Conservation (phyloP, 2,113 vertebrate genomes). For the Nothobranchius kuhntae region DNA sequence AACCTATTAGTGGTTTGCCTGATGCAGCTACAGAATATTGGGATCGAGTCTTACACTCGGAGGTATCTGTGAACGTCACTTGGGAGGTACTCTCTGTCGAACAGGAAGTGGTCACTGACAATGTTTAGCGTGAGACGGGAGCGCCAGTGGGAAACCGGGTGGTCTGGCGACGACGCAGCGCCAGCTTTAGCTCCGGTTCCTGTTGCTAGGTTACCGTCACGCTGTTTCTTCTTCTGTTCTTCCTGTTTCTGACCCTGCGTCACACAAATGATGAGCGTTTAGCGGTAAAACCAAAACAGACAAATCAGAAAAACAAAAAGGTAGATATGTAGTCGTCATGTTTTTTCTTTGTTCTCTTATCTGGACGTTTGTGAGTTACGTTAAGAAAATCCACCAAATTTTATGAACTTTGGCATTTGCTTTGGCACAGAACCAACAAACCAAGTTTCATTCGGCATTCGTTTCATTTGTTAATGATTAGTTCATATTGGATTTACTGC, state of each 20-base stretch:
- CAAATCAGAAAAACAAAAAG: no score
- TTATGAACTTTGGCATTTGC: no score
- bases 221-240: slow-evolving; percentile 62
- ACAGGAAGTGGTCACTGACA: slow-evolving; percentile 91
- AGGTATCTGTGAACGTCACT: slow-evolving; percentile 94
- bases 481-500: background rate
- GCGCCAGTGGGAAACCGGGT: slow-evolving; percentile 94
- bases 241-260: slow-evolving; percentile 72
- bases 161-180: slow-evolving; percentile 73
- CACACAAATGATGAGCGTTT: background rate
- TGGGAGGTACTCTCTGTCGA: slow-evolving; percentile 90
- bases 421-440: no score
- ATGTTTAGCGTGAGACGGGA: slow-evolving; percentile 90
- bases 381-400: no score
- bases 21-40: background rate
- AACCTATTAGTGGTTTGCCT: no score
- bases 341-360: no score
- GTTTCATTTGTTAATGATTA: background rate
- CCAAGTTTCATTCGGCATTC: background rate
- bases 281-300: no score
- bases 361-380: no score
- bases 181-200: slow-evolving; percentile 36
- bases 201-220: slow-evolving; percentile 43
- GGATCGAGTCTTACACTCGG: slow-evolving; percentile 82
- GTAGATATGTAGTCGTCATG: no score